Base-by-base conservation (phyloP, 2,797 vertebrate genomes). In the Sebastes flavidus region DNA sequence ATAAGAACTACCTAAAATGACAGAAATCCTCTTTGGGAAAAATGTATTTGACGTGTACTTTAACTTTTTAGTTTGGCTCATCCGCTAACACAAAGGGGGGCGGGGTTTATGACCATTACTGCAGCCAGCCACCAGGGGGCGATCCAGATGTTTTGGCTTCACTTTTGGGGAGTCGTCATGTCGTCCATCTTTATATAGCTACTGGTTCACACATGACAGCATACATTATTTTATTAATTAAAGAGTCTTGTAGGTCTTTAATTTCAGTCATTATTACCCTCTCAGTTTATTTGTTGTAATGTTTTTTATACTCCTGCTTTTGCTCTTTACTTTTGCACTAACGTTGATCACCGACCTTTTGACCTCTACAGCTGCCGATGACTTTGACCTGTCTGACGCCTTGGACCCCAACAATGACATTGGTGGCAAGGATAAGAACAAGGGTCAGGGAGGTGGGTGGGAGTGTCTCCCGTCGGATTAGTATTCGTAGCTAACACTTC, bases 381-480 rank as follows among this genome's bases (percentile, higher is more conserved):
- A 90, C 42, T 87, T 98, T 0, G 80, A 97, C 91, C 94, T 98
- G 84, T 16, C 77, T 20, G 98, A 99, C 88, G 97, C 97, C 56
- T 74, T 98, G 77, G 91, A 96, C 85, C 94, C 95, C 69, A 91
- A 60, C 55, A 96, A 97, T 6, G 95, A 97, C 82, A 87, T 91
- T 38, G 73, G 55, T 63, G 89, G 68, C 24, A 95, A 93, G 32
- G 93, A 90, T 67, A 94, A 92, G 76, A 93, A 92, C 78, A 87
- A 90, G 61, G 91, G 87, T 2, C 89, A 88, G 75, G 93, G 89
- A 87, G 95, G 94, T 89, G 72, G 70, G 92, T 89, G 65, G 38
- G 49, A 22, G 61, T 36, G 36, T 62, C 58, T 58, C 2, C 65
- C 3, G 5, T 11, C 42, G 20, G 18, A 79, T 29, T 25, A 42